Conservation (phyloP, 2,797 vertebrate species). For the Threskiornis aethiopicus region DNA sequence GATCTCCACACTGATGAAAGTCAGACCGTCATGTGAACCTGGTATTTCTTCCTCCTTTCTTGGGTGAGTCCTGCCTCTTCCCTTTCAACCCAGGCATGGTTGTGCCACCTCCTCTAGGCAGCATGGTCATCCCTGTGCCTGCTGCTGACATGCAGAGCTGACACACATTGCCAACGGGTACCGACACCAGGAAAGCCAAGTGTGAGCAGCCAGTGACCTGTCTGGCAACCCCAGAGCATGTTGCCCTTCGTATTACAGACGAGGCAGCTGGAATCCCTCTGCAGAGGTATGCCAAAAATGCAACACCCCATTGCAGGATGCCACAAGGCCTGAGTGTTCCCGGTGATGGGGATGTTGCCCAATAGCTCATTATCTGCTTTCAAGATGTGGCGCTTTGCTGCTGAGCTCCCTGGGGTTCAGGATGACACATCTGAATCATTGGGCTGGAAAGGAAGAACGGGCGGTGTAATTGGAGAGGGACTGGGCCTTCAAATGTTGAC, state of each 20-base stretch:
- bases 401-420: background rate
- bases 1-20: background rate
- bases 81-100: background rate
- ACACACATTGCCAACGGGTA: accelerated
- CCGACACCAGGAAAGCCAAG: background rate
- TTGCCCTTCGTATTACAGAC: background rate
- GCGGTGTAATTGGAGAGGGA: background rate
- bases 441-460: background rate
- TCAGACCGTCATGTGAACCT: background rate
- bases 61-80: background rate
- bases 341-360: accelerated
- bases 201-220: background rate
- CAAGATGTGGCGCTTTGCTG: background rate
- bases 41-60: background rate
- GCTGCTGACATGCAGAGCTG: background rate
- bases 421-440: background rate
- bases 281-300: background rate
- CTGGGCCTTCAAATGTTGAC: background rate
- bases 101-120: background rate
- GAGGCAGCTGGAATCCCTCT: background rate
- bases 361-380: background rate
- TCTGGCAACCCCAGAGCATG: background rate
- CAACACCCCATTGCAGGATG: background rate
- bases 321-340: background rate
- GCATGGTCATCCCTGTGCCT: background rate